phyloP scores from a whole-genome alignment of 2,888 invertebrate genomes.

The Teleogryllus oceanicus region DNA sequence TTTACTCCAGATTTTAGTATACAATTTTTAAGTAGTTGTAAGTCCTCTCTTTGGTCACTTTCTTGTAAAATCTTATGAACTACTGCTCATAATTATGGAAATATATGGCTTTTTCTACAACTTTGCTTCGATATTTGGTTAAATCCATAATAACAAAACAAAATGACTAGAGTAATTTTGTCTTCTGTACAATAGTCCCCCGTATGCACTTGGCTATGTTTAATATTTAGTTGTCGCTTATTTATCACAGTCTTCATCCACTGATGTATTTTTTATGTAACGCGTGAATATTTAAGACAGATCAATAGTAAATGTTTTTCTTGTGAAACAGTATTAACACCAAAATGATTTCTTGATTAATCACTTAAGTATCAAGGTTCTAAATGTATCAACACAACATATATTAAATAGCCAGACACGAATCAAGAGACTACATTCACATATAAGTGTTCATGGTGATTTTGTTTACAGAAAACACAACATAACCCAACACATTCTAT shows the following conservation, averaged over 20 bases:
- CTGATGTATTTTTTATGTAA: not conserved
- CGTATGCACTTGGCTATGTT: not conserved
- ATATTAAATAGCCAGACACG: too few relatives aligned
- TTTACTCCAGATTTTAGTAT: not conserved
- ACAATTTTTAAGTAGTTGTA: not conserved
- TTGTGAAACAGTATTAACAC: too few relatives aligned
- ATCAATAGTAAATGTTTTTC: too few relatives aligned
- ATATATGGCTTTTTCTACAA: conserved; percentile 6
- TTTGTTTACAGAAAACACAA: too few relatives aligned
- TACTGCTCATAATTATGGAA: conserved; percentile 10
- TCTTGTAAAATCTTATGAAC: not conserved
- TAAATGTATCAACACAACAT: too few relatives aligned
- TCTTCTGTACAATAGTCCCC: conserved; percentile 6
- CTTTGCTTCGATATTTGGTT: not conserved
- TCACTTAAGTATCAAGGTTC: too few relatives aligned
- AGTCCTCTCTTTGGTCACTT: not conserved
- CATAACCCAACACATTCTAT: too few relatives aligned
- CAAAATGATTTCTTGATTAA: too few relatives aligned
- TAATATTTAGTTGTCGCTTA: not conserved
- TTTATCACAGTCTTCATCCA: conserved; percentile 7
- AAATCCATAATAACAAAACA: not conserved
- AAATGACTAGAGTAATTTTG: not conserved
- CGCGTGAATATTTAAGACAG: too few relatives aligned
- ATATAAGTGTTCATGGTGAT: too few relatives aligned
- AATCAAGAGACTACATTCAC: too few relatives aligned